These are phyloP conservation scores for Camponotus vicinus DNA, from an alignment of 1,140 invertebrate genomes.

Conservation along the genomic window DNA sequence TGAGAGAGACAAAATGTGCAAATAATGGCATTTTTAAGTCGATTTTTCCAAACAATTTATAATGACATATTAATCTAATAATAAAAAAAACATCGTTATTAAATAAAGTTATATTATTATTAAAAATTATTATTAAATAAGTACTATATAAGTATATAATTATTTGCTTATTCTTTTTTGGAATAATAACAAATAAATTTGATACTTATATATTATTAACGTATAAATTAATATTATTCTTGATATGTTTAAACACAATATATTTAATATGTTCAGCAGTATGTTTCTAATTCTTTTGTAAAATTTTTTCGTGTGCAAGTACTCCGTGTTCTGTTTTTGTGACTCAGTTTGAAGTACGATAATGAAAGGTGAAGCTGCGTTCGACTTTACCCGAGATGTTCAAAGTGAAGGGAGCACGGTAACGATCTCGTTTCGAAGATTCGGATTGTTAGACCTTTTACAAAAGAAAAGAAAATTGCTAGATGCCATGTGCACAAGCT, in stretches of 20 bases:
- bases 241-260: background rate
- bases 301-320: background rate
- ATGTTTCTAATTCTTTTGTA: background rate
- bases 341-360: slow-evolving; percentile 41
- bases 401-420: slow-evolving; percentile 32
- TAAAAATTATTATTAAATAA: background rate
- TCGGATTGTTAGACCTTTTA: slow-evolving; percentile 30
- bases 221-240: background rate
- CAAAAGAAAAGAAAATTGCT: slow-evolving; percentile 39
- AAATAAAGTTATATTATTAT: background rate
- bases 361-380: slow-evolving; percentile 41
- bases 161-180: background rate
- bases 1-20: background rate
- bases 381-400: slow-evolving; percentile 29
- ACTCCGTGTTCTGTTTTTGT: slow-evolving; percentile 25
- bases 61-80: background rate
- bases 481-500: background rate
- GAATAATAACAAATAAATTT: background rate
- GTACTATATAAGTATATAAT: background rate
- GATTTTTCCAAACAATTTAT: background rate
- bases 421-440: slow-evolving; percentile 42
- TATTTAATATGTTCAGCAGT: background rate
- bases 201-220: background rate
- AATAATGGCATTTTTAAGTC: background rate
- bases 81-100: background rate